Evolutionary conservation across 2,888 invertebrate genomes (phyloP).

Genomic region (Pollenia labialis): DNA sequence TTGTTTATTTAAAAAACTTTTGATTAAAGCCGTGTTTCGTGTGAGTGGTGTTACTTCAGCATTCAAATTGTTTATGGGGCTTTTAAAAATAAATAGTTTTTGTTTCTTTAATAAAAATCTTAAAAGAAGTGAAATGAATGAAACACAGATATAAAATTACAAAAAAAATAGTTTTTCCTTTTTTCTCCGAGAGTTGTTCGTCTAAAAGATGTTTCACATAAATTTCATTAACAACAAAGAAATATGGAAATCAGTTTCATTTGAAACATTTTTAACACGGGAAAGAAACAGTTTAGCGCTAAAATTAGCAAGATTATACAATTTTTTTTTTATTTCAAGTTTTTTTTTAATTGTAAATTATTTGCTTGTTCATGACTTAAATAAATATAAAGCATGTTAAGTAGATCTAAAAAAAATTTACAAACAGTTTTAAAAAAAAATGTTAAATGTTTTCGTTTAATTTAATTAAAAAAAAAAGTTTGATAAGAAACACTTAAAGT

Average conservation of each 20-base stretch:
- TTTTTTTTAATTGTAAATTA: not conserved
- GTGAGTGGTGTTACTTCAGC: not conserved
- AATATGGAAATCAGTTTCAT: constrained; percentile 8
- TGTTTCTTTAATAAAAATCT: not conserved
- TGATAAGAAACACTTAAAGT: not conserved
- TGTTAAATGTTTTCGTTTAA: not conserved
- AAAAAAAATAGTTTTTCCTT: not conserved
- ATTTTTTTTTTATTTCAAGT: not conserved
- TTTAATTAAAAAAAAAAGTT: not conserved
- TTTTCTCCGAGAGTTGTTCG: no score
- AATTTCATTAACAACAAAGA: not conserved
- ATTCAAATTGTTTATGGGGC: not conserved
- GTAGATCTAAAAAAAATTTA: not conserved
- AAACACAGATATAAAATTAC: not conserved
- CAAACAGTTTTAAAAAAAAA: not conserved
- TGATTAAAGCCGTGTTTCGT: not conserved
- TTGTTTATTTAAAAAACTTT: no score
- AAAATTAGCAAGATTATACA: not conserved
- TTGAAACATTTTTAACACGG: not conserved
- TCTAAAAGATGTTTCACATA: not conserved
- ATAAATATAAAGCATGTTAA: constrained; percentile 7
- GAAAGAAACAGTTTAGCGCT: constrained; percentile 4
- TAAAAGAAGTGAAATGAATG: not conserved
- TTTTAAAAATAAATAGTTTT: not conserved
- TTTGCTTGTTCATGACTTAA: constrained; percentile 19